A percentile compares a stretch with the other conserved stretches of the same genome.
Evolutionary conservation across 2,797 vertebrate genomes (phyloP).

Genomic region (Eutrigla gurnardus): DNA sequence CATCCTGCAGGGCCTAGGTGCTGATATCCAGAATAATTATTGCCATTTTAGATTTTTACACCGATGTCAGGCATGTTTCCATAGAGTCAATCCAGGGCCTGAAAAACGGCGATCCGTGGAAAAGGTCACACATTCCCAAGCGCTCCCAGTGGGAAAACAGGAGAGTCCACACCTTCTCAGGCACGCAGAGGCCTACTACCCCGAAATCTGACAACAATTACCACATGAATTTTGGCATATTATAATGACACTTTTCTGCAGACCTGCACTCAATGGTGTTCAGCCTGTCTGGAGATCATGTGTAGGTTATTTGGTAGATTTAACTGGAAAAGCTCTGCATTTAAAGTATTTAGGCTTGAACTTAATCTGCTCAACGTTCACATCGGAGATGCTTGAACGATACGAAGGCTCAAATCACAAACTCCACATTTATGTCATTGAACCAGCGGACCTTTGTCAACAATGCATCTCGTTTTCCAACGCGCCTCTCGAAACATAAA

Average conservation of each 20-base stretch:
- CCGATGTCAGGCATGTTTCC: conserved; percentile 58
- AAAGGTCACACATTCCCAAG: conserved; percentile 76
- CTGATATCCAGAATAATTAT: conserved; percentile 56
- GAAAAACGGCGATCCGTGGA: conserved; percentile 56
- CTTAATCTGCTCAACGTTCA: conserved; percentile 38
- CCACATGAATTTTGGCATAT: conserved; percentile 66
- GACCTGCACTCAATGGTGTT: conserved; percentile 46
- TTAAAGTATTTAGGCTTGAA: conserved; percentile 27
- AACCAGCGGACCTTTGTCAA: conserved; percentile 37
- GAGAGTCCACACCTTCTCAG: conserved; percentile 74
- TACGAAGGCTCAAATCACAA: conserved; percentile 34
- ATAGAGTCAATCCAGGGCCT: conserved; percentile 52
- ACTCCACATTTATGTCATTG: conserved; percentile 15
- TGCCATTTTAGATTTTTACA: conserved; percentile 57
- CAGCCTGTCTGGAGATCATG: conserved; percentile 62
- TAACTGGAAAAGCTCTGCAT: conserved; percentile 29
- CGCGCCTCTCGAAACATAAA: conserved; percentile 47
- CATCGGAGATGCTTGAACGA: conserved; percentile 33
- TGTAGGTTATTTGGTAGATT: conserved; percentile 29
- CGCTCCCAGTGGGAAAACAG: conserved; percentile 69
- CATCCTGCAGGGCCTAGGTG: conserved; percentile 45
- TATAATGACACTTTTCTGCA: conserved; percentile 62
- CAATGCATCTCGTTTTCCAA: conserved; percentile 53
- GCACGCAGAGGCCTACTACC: conserved; percentile 66
- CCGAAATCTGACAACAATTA: conserved; percentile 82